phyloP scores from a whole-genome alignment of 2,888 invertebrate species.

The Spicauda simplicius region DNA sequence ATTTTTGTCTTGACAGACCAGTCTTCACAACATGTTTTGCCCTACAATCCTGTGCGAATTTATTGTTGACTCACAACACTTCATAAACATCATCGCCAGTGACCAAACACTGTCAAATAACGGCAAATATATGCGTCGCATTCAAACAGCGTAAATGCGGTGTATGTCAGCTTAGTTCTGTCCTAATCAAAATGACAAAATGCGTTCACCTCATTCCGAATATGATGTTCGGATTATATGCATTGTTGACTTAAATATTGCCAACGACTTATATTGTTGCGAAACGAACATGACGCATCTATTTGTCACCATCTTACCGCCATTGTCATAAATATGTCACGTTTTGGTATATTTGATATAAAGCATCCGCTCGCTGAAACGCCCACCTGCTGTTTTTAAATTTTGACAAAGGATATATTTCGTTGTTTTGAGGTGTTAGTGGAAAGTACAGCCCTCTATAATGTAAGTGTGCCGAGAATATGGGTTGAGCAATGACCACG shows the following conservation, averaged over 20 bases:
- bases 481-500: too few species aligned
- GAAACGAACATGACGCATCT: conserved; percentile 2
- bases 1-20: background rate
- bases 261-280: conserved; percentile 3
- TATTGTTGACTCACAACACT: conserved; percentile 16
- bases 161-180: conserved; percentile 18
- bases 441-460: too few species aligned
- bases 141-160: conserved; percentile 22
- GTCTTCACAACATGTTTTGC: background rate
- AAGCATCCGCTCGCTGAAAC: too few species aligned
- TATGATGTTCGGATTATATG: conserved; percentile 14
- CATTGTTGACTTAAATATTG: conserved; percentile 2
- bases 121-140: conserved; percentile 19
- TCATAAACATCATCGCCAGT: conserved; percentile 25
- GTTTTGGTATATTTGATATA: too few species aligned
- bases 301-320: background rate
- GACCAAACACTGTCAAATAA: conserved; percentile 26
- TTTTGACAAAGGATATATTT: too few species aligned
- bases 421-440: too few species aligned
- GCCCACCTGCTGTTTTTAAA: too few species aligned
- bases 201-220: conserved; percentile 27
- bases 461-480: too few species aligned
- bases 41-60: background rate
- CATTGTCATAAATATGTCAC: background rate
- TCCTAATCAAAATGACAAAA: conserved; percentile 32